Percentiles rank a stretch among this genome's conserved stretches.
Evolutionary conservation across 2,797 vertebrate species (phyloP).

Genomic region (Sebastes miniatus): DNA sequence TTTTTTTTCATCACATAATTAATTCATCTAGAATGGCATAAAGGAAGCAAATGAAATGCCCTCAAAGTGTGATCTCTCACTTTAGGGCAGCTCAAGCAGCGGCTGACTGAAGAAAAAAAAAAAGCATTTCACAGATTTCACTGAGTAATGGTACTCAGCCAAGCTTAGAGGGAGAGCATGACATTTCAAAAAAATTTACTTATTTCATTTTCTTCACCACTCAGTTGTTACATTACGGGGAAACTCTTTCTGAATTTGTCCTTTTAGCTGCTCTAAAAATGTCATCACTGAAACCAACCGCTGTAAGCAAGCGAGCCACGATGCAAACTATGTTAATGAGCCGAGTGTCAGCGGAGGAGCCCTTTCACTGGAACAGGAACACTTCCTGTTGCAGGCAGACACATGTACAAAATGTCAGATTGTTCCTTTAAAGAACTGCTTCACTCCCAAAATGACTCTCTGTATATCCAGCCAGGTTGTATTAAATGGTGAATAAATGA

Average conservation of each 20-base stretch:
- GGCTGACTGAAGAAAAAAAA: neutral
- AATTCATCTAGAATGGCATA: constrained; percentile 17
- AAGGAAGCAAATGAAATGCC: constrained; percentile 5
- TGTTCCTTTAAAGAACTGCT: neutral
- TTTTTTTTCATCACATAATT: constrained; percentile 16
- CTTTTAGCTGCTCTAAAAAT: constrained; percentile 25
- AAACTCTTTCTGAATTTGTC: constrained; percentile 22
- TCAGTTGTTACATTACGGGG: constrained; percentile 2
- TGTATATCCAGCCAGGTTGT: neutral
- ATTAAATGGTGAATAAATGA: too few species aligned
- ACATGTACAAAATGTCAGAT: constrained; percentile 20
- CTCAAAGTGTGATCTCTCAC: constrained; percentile 20
- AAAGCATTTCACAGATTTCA: constrained; percentile 2
- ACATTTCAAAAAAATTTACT: constrained; percentile 22
- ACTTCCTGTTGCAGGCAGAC: neutral
- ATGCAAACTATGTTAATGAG: constrained; percentile 6
- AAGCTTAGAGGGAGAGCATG: constrained; percentile 13
- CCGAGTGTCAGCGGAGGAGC: neutral
- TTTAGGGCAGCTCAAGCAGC: neutral
- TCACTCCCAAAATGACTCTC: neutral
- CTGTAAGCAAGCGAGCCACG: neutral
- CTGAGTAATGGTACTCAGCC: constrained; percentile 4
- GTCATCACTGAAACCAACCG: constrained; percentile 9
- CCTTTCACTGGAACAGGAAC: neutral
- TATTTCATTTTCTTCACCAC: constrained; percentile 13